Percentiles rank a stretch among this genome's conserved stretches.
These are phyloP conservation scores for Pedionomus torquatus DNA, from an alignment of 2,113 vertebrate genomes.

Conservation along the genomic window DNA sequence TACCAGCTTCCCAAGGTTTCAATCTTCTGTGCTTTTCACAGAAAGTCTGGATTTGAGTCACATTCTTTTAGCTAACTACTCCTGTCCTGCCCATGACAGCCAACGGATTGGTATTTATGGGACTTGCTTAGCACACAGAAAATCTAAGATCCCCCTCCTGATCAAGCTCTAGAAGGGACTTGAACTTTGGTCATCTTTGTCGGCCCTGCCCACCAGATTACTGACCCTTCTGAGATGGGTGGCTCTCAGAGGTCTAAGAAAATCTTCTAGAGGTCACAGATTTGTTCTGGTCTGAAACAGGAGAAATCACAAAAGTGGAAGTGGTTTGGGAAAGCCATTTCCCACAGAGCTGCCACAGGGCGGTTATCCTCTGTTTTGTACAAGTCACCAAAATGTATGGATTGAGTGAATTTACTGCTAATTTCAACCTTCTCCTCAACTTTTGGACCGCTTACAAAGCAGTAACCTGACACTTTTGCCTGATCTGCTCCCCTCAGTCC, in stretches of 20 bases:
- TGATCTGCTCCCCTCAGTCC: background rate
- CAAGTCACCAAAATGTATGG: accelerated
- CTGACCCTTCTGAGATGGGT: background rate
- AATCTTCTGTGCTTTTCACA: background rate
- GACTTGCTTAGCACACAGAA: background rate
- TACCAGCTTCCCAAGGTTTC: background rate
- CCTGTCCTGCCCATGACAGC: background rate
- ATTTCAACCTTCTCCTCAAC: background rate
- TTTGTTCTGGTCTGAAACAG: background rate
- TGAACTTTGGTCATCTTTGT: background rate
- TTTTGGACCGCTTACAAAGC: background rate
- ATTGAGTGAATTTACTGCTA: background rate
- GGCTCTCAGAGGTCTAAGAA: background rate
- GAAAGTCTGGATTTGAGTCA: background rate
- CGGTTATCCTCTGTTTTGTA: background rate
- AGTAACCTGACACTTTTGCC: background rate
- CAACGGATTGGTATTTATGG: background rate
- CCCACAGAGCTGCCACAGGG: background rate
- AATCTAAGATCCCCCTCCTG: background rate
- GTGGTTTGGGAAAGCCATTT: constrained; percentile 3
- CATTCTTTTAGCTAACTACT: background rate
- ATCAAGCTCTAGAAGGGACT: background rate
- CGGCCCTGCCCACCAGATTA: background rate
- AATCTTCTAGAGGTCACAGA: background rate
- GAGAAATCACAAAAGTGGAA: background rate